phyloP scores from a whole-genome alignment of 2,797 vertebrate species.

The Chelon auratus region DNA sequence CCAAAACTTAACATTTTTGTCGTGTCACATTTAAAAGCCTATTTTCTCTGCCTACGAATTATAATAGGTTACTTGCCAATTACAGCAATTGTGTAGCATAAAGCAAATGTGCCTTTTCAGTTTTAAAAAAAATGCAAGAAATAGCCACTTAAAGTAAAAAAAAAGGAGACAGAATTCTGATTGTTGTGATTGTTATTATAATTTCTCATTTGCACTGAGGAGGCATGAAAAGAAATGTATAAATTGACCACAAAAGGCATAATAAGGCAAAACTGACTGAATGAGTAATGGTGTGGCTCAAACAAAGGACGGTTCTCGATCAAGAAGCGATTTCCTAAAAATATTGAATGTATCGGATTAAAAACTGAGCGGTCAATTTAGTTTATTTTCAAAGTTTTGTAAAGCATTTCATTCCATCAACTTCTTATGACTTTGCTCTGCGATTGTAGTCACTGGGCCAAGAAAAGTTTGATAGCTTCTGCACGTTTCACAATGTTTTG shows the following conservation, averaged over 20 bases:
- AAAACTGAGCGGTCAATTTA: neutral
- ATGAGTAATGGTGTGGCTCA: constrained; percentile 9
- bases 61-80: constrained; percentile 21
- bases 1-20: neutral
- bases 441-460: neutral
- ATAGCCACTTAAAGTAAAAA: neutral
- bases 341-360: neutral
- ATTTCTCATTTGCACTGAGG: constrained; percentile 19
- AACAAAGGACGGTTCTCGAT: neutral
- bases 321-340: neutral
- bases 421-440: neutral
- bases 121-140: neutral
- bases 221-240: constrained; percentile 13
- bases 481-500: constrained; percentile 1
- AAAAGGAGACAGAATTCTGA: constrained; percentile 20
- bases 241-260: constrained; percentile 19
- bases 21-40: constrained; percentile 2
- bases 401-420: neutral
- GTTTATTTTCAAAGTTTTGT: neutral
- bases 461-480: neutral
- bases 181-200: constrained; percentile 39
- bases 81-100: constrained; percentile 22
- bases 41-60: constrained; percentile 10
- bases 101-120: constrained; percentile 19
- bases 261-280: constrained; percentile 18